Percentiles rank a stretch among this genome's conserved stretches.
phyloP scores from a whole-genome alignment of 2,888 invertebrate genomes.

The Polymixis lichenea region DNA sequence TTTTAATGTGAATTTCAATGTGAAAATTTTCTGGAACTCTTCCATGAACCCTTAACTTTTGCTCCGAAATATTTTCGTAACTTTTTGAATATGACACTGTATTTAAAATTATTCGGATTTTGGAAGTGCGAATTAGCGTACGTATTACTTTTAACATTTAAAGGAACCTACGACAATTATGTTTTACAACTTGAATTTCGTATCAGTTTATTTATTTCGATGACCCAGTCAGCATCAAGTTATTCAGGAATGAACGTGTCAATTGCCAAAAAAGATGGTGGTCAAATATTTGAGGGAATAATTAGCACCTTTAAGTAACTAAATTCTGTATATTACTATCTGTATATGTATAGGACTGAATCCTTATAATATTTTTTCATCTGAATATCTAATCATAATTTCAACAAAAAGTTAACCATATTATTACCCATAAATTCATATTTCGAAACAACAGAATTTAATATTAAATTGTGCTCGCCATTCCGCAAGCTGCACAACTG shows the following conservation, averaged over 20 bases:
- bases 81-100: constrained; percentile 59
- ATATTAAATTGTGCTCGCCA: constrained; percentile 37
- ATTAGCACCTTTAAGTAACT: not conserved
- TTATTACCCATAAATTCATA: constrained; percentile 14
- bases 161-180: not conserved
- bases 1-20: constrained; percentile 73
- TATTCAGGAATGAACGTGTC: not conserved
- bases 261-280: too few relatives aligned
- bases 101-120: constrained; percentile 53
- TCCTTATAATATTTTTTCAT: too few relatives aligned
- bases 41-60: constrained; percentile 69
- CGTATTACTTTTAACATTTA: not conserved
- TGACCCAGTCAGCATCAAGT: not conserved
- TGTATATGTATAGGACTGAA: too few relatives aligned
- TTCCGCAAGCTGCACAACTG: constrained; percentile 25
- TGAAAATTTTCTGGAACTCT: constrained; percentile 61
- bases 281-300: not conserved
- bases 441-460: constrained; percentile 43
- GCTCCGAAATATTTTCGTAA: constrained; percentile 63
- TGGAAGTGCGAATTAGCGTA: constrained; percentile 1
- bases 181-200: not conserved
- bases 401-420: not conserved
- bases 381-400: too few relatives aligned
- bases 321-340: not conserved
- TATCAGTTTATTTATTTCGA: not conserved